Evolutionary conservation across 92 coral and sea anemone species (phyloP).

Genomic region (Plumapathes pennacea): DNA sequence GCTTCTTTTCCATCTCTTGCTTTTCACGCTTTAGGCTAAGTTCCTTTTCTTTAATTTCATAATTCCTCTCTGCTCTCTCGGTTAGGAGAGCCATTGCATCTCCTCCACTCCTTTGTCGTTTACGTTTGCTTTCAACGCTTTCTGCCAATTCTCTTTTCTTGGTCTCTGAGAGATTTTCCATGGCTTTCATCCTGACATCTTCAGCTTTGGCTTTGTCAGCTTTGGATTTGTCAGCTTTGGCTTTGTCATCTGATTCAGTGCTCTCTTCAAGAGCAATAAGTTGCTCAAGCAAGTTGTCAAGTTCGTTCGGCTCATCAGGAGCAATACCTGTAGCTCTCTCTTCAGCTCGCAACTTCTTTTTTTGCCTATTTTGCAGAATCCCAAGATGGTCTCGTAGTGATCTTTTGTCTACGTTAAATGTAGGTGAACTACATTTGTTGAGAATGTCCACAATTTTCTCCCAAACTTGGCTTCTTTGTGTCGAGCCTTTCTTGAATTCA

Average conservation of each 20-base stretch:
- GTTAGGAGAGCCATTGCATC: slow-evolving; percentile 32
- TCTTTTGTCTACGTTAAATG: slow-evolving; percentile 44
- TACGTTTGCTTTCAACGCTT: slow-evolving; percentile 24
- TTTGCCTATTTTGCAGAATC: slow-evolving; percentile 26
- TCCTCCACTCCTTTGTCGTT: slow-evolving; percentile 29
- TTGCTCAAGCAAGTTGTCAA: slow-evolving; percentile 44
- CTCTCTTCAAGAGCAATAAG: slow-evolving; percentile 57
- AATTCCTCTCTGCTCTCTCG: slow-evolving; percentile 33
- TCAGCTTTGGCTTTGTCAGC: slow-evolving; percentile 42
- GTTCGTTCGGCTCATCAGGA: slow-evolving; percentile 47
- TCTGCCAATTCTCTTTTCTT: slow-evolving; percentile 41
- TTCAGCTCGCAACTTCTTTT: slow-evolving; percentile 44
- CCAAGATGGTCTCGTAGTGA: slow-evolving; percentile 39
- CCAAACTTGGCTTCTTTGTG: slow-evolving; percentile 47
- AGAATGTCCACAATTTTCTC: slow-evolving; percentile 32
- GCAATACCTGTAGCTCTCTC: slow-evolving; percentile 44
- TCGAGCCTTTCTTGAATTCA: slow-evolving; percentile 32
- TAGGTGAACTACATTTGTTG: slow-evolving; percentile 22
- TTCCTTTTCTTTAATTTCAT: slow-evolving; percentile 21
- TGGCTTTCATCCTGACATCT: slow-evolving; percentile 48
- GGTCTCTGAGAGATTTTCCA: slow-evolving; percentile 33
- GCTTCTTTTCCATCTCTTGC: slow-evolving; percentile 31
- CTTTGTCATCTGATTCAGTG: slow-evolving; percentile 38
- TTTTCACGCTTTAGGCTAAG: slow-evolving; percentile 9
- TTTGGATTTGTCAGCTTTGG: slow-evolving; percentile 24